Conservation (phyloP, 2,888 invertebrate species). For the Cataglyphis rosenhaueri region DNA sequence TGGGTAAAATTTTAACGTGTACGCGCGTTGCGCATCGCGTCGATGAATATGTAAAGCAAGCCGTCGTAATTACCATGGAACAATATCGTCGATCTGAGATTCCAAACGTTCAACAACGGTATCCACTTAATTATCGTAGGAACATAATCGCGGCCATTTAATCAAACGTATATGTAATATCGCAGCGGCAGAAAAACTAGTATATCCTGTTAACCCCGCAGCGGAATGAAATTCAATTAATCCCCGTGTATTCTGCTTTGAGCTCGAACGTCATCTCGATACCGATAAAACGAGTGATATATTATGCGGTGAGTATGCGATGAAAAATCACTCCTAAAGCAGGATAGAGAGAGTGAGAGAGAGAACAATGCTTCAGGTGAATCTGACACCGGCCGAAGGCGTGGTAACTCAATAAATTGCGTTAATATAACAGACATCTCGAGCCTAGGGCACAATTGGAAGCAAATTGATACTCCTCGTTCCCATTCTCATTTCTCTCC, state of each 20-base stretch:
- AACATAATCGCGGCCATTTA: slow-evolving; percentile 43
- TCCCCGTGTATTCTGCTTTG: slow-evolving; percentile 24
- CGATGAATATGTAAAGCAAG: slow-evolving; percentile 51
- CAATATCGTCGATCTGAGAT: slow-evolving; percentile 48
- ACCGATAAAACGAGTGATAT: slow-evolving; percentile 41
- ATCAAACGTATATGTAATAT: slow-evolving; percentile 50
- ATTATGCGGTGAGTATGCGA: not conserved
- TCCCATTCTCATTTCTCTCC: slow-evolving; percentile 6
- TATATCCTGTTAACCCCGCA: slow-evolving; percentile 41
- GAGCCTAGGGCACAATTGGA: slow-evolving; percentile 21
- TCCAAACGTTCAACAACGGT: slow-evolving; percentile 35
- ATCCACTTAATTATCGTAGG: slow-evolving; percentile 40
- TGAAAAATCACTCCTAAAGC: not conserved
- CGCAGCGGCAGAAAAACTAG: slow-evolving; percentile 5
- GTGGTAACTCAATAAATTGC: slow-evolving; percentile 37
- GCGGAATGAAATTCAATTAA: slow-evolving; percentile 39
- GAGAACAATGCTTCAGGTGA: slow-evolving; percentile 26
- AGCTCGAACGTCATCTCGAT: slow-evolving; percentile 24
- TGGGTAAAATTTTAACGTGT: slow-evolving; percentile 28
- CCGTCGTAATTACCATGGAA: slow-evolving; percentile 25
- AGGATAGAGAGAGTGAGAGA: not conserved
- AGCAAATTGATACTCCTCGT: slow-evolving; percentile 5
- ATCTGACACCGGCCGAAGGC: slow-evolving; percentile 28
- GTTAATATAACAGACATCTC: slow-evolving; percentile 21
- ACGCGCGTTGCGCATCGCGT: not conserved